These are phyloP conservation scores for Oxyruncus cristatus DNA, from an alignment of 2,113 vertebrate genomes.

Conservation along the genomic window DNA sequence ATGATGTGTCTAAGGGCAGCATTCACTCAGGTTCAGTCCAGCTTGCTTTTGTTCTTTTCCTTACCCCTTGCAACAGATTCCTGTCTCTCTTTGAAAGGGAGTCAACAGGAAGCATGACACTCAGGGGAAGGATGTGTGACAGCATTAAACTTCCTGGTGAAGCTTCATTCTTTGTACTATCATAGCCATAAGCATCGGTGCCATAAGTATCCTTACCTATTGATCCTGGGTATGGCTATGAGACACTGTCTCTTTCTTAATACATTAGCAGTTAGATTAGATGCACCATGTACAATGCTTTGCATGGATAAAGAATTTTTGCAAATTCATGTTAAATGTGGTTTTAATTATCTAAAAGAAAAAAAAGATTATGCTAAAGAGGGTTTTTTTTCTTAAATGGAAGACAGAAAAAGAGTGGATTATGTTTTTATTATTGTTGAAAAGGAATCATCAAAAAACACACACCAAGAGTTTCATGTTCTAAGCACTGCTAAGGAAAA, in stretches of 20 bases:
- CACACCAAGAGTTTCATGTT: background rate
- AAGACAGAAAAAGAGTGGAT: background rate
- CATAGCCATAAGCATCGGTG: background rate
- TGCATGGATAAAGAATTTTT: background rate
- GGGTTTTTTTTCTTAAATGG: background rate
- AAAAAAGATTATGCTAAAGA: background rate
- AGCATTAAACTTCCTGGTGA: constrained; percentile 12
- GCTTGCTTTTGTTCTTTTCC: background rate
- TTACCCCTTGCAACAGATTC: background rate
- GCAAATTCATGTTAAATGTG: background rate
- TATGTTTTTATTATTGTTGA: background rate
- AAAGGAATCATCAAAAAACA: background rate
- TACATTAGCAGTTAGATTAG: background rate
- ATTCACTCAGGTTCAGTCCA: background rate
- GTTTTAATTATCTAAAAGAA: background rate
- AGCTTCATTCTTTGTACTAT: background rate
- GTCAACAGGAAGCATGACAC: constrained; percentile 59
- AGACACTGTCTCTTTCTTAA: background rate
- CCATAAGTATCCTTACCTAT: background rate
- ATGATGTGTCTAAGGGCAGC: background rate
- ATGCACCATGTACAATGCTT: background rate
- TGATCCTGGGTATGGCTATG: background rate
- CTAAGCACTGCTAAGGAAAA: background rate
- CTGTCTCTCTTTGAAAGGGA: background rate
- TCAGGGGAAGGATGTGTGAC: constrained; percentile 21